A percentile compares a stretch with the other conserved stretches of the same genome.
phyloP scores from a whole-genome alignment of 2,888 invertebrate genomes.

The Eupelmus urozonus region DNA sequence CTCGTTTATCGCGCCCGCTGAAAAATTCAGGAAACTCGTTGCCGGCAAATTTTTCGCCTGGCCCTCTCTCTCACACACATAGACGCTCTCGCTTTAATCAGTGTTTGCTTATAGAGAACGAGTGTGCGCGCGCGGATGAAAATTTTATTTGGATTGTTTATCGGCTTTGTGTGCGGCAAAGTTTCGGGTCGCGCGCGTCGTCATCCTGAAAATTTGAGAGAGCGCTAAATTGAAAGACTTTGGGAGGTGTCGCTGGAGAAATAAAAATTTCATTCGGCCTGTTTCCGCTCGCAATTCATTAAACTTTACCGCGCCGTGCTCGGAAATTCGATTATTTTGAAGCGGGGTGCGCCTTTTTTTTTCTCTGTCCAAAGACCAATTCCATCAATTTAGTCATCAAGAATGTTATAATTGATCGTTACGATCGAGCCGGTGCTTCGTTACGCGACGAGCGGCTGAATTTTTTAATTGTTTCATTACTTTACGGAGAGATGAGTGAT shows the following conservation, averaged over 20 bases:
- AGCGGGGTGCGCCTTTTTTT: not conserved
- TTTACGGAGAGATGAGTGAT: conserved; percentile 8
- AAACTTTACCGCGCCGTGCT: not conserved
- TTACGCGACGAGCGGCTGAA: conserved; percentile 9
- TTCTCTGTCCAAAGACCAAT: conserved; percentile 32
- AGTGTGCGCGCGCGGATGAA: not conserved
- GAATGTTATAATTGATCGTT: conserved; percentile 49
- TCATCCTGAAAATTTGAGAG: conserved; percentile 11
- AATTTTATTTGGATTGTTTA: conserved; percentile 24
- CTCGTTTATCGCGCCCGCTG: not conserved
- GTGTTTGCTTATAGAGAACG: conserved; percentile 6
- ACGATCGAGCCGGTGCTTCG: conserved; percentile 8
- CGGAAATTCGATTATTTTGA: conserved; percentile 39
- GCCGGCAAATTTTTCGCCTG: not conserved
- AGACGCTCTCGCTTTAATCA: conserved; percentile 7
- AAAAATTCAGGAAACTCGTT: not conserved
- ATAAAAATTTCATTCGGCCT: conserved; percentile 42
- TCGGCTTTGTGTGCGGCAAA: not conserved
- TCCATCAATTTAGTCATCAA: conserved; percentile 36
- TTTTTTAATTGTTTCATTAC: conserved; percentile 34
- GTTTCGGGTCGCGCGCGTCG: not conserved
- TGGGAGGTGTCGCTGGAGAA: not conserved
- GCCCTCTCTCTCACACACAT: not conserved
- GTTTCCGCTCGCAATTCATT: conserved; percentile 29
- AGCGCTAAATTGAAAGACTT: conserved; percentile 19